Conservation (phyloP, 2,113 vertebrate species). For the Parus major region DNA sequence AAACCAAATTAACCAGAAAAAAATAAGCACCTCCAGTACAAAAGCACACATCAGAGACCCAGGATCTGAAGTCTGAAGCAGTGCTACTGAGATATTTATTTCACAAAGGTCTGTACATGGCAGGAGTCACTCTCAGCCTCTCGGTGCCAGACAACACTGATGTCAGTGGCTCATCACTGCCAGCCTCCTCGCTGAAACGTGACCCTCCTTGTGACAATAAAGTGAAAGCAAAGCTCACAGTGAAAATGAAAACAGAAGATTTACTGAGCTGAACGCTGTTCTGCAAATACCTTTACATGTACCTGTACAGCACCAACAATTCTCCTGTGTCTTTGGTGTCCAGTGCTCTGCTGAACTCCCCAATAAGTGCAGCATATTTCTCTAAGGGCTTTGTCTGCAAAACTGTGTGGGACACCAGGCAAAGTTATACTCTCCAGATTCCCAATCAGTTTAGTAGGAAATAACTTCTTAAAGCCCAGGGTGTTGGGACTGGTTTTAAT, state of each 20-base stretch:
- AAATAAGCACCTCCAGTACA: background rate
- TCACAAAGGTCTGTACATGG: background rate
- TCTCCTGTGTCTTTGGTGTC: background rate
- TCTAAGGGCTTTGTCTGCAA: background rate
- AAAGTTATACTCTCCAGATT: background rate
- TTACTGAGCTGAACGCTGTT: background rate
- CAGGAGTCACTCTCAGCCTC: background rate
- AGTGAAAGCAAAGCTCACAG: background rate
- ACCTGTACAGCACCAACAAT: fast-evolving
- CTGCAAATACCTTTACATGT: background rate
- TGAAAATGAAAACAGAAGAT: background rate
- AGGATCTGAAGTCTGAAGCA: background rate
- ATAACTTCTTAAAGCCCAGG: background rate
- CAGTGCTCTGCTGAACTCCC: background rate
- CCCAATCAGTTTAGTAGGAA: background rate
- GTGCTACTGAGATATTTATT: background rate
- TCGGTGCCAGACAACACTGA: background rate
- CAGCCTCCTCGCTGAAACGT: background rate
- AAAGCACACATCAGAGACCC: background rate
- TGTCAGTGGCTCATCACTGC: background rate
- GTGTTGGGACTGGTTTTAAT: background rate
- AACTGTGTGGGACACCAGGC: background rate
- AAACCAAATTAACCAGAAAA: background rate
- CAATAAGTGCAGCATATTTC: background rate
- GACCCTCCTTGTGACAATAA: background rate